A percentile compares a stretch with the other conserved stretches of the same genome.
Conservation (phyloP, 2,113 vertebrate genomes). For the Lipotes vexillifer region DNA sequence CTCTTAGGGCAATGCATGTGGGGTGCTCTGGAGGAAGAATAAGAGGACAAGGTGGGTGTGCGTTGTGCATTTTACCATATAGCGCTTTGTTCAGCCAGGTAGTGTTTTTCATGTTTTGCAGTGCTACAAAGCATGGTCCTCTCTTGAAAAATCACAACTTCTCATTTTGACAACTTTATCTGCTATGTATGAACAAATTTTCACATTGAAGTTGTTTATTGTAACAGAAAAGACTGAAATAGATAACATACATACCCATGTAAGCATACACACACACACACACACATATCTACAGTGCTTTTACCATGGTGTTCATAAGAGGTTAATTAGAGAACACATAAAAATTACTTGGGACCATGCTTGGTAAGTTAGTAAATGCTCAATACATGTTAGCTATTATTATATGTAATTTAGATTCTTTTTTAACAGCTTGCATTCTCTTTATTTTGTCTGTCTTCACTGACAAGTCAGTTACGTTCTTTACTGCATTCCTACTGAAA, state of each 20-base stretch:
- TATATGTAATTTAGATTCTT: neutral
- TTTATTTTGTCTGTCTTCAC: neutral
- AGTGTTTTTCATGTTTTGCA: neutral
- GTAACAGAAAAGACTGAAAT: slow-evolving; percentile 1
- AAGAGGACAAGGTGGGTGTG: neutral
- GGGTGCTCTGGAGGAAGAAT: neutral
- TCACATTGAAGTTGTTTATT: neutral
- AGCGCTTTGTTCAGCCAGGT: neutral
- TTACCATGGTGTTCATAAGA: neutral
- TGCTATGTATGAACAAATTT: neutral
- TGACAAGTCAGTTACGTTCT: neutral
- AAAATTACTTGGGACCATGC: neutral
- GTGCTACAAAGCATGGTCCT: neutral
- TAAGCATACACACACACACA: neutral
- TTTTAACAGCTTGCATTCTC: neutral
- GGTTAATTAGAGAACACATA: neutral
- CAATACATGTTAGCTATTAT: neutral
- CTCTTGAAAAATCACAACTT: neutral
- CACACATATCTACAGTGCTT: neutral
- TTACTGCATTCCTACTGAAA: neutral
- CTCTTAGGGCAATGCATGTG: neutral
- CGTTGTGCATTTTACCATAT: neutral
- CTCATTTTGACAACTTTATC: neutral
- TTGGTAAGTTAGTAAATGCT: slow-evolving; percentile 16
- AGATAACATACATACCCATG: neutral